Percentiles rank a stretch among this genome's conserved stretches.
Conservation (phyloP, 1,140 invertebrate species). For the Olivierus martensii region DNA sequence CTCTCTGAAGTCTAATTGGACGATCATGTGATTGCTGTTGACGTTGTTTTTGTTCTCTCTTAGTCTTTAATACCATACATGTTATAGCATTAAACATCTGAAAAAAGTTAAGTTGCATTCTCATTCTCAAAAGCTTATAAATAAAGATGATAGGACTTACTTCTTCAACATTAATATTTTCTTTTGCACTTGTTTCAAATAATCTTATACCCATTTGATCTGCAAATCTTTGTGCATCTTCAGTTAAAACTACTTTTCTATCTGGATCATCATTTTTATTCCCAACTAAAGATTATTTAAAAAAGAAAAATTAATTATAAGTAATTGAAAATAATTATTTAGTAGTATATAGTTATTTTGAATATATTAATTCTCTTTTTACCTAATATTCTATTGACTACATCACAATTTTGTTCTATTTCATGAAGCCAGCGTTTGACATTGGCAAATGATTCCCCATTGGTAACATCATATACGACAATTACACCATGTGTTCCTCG, state of each 20-base stretch:
- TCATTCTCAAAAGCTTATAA: no score
- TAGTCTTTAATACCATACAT: slow-evolving; percentile 48
- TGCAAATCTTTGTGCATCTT: slow-evolving; percentile 93
- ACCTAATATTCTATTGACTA: slow-evolving; percentile 97
- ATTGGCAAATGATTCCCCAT: slow-evolving; percentile 97
- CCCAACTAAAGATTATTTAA: slow-evolving; percentile 56
- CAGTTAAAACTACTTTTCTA: slow-evolving; percentile 88
- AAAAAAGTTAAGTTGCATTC: slow-evolving; percentile 27
- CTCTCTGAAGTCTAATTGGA: slow-evolving; percentile 10
- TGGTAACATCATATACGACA: slow-evolving; percentile 98
- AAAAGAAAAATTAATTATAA: not conserved
- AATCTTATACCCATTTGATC: slow-evolving; percentile 92
- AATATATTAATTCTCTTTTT: no score
- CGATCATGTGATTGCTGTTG: slow-evolving; percentile 16
- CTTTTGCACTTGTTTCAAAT: slow-evolving; percentile 98
- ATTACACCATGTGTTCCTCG: slow-evolving; percentile 98
- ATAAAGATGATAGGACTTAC: slow-evolving; percentile 37
- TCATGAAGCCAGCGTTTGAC: slow-evolving; percentile 85
- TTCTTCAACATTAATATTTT: slow-evolving; percentile 98
- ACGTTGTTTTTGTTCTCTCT: slow-evolving; percentile 34
- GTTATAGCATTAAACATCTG: slow-evolving; percentile 64
- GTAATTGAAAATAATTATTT: not conserved
- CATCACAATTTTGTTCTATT: slow-evolving; percentile 99
- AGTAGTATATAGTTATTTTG: no score
- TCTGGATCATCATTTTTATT: slow-evolving; percentile 98